Evolutionary conservation across 2,888 invertebrate species (phyloP).

Genomic region (Coelopa pilipes): DNA sequence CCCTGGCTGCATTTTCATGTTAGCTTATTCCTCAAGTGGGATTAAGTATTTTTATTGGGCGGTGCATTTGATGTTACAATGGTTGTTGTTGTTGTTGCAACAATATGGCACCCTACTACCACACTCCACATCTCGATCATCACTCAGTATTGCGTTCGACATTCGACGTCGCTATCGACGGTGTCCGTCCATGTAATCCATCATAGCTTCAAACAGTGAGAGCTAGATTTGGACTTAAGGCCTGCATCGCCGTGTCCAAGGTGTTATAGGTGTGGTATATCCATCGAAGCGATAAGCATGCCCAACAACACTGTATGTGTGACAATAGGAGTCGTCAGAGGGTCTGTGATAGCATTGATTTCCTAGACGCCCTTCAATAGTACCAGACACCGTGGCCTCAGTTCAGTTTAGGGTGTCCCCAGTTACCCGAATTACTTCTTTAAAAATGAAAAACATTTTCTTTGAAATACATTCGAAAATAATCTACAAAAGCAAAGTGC

Average conservation of each 20-base stretch:
- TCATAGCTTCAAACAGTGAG: conserved; percentile 22
- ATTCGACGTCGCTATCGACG: not conserved
- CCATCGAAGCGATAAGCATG: conserved; percentile 5
- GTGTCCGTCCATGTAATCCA: conserved; percentile 17
- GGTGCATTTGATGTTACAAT: conserved; percentile 52
- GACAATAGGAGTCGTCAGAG: conserved; percentile 11
- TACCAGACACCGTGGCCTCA: conserved; percentile 18
- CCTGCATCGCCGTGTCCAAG: too few species aligned
- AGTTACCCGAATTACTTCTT: not conserved
- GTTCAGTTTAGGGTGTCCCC: not conserved
- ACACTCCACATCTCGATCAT: not conserved
- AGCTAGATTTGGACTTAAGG: conserved; percentile 12
- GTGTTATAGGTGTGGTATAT: not conserved
- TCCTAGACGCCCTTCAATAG: too few species aligned
- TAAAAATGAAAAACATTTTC: not conserved
- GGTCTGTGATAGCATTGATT: conserved; percentile 18
- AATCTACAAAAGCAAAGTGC: not conserved
- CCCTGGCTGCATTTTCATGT: conserved; percentile 43
- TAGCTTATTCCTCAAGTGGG: conserved; percentile 64
- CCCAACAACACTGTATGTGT: too few species aligned
- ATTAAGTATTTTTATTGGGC: conserved; percentile 59
- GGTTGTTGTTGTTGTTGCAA: not conserved
- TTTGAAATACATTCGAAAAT: not conserved
- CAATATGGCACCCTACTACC: not conserved
- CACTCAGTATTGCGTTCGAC: not conserved